Evolutionary conservation across 2,113 vertebrate species (phyloP), one percentile per base, ranked within the genome.

Genomic region (Laticauda laticaudata): DNA sequence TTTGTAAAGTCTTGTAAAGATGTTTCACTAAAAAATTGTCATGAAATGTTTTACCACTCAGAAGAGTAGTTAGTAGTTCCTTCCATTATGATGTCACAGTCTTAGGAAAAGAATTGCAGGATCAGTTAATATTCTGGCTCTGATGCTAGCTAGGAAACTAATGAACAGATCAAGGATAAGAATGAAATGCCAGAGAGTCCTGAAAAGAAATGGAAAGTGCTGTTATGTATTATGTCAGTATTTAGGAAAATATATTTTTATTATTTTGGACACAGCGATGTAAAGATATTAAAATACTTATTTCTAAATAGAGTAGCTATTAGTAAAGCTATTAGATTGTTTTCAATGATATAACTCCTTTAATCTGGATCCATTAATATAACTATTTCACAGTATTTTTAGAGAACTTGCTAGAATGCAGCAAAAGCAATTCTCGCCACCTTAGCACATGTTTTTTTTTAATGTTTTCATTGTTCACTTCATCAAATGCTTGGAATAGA

Each of bases 71-170:
- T 87, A 81, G 15, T 81, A 81, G 34, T 43, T 43, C 34, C 75
- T 81, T 43, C 18, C 75, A 81, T 81, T 3, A 0, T 61, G 90
- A 95, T 87, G 61, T 89, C 87, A 89, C 59, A 88, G 61, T 88
- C 14, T 53, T 45, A 55, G 29, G 91, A 24, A 94, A 93, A 89
- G 91, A 93, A 86, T 94, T 53, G 55, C 59, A 81, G 7, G 86
- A 94, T 91, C 93, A 92, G 94, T 87, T 87, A 23, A 69, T 24
- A 90, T 95, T 69, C 34, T 29, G 1, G 10, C 26, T 92, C 34
- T 92, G 85, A 55, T 23, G 92, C 29, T 94, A 88, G 56, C 39
- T 1, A 55, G 87, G 87, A 89, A 55, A 55, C 57, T 11, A 75
- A 43, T 51, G 14, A 56, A 55, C 34, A 86, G 24, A 89, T 34